Evolutionary conservation across 2,113 vertebrate species (phyloP).

Genomic region (Ploceus nigricollis): DNA sequence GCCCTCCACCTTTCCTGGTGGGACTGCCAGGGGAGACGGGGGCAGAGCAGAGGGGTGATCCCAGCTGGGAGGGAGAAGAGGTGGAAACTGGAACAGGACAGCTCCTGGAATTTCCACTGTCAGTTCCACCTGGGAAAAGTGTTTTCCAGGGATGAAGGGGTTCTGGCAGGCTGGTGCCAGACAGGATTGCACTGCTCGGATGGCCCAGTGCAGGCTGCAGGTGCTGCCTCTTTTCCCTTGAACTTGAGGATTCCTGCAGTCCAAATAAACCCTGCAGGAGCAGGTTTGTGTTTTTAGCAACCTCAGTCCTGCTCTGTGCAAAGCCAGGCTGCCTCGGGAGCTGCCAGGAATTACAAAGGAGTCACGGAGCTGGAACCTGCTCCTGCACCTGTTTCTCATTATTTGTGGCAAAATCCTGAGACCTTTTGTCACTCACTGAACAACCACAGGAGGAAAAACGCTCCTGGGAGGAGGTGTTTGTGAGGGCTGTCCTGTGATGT

Average conservation of each 20-base stretch:
- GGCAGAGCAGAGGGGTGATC: neutral
- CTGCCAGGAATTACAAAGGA: neutral
- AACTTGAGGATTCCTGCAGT: neutral
- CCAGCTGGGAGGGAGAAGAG: accelerated
- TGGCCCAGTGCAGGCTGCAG: neutral
- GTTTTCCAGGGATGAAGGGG: neutral
- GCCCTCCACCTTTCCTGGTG: neutral
- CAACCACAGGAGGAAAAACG: neutral
- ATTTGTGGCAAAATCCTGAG: neutral
- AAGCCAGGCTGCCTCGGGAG: neutral
- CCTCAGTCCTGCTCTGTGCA: neutral
- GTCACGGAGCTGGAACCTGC: neutral
- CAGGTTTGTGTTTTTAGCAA: neutral
- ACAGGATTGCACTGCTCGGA: too few species aligned
- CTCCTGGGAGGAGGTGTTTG: neutral
- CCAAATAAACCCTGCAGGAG: neutral
- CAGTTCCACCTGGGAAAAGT: neutral
- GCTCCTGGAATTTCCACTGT: neutral
- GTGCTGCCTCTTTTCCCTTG: neutral
- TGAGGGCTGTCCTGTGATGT: neutral
- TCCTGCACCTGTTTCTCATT: neutral
- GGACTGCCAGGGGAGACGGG: neutral
- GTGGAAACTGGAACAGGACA: neutral
- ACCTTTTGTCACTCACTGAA: neutral
- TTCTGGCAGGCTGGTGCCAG: neutral